Conservation (phyloP, 2,113 vertebrate species). For the Murina feae region DNA sequence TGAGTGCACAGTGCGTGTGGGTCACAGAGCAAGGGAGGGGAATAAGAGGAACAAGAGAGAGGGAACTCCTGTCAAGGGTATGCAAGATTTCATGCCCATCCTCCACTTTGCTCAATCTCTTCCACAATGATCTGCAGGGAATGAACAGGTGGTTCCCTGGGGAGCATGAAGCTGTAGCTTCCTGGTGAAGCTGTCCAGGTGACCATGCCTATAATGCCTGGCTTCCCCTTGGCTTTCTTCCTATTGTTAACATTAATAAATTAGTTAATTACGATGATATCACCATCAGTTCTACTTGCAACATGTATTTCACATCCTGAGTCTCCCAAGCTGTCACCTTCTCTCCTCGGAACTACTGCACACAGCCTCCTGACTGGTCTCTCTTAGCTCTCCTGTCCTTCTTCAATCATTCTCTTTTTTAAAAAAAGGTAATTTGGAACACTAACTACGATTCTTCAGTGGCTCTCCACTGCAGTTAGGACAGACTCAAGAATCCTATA, state of each 20-base stretch:
- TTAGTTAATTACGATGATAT: not conserved
- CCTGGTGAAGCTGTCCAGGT: not conserved
- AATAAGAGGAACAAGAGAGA: not conserved
- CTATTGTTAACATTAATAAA: not conserved
- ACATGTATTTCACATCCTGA: not conserved
- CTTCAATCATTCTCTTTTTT: not conserved
- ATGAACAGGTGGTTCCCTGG: not conserved
- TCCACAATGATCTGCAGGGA: not conserved
- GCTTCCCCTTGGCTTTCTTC: not conserved
- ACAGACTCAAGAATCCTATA: not conserved
- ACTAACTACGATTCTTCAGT: not conserved
- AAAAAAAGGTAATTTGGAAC: not conserved
- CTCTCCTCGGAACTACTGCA: not conserved
- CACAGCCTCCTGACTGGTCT: not conserved
- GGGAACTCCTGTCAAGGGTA: not conserved
- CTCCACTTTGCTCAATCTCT: not conserved
- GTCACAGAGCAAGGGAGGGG: not conserved
- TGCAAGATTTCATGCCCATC: not conserved
- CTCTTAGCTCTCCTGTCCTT: not conserved
- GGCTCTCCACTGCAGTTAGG: not conserved
- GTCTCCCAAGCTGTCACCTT: not conserved
- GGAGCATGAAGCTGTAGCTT: not conserved
- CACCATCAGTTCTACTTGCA: not conserved
- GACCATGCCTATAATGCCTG: not conserved
- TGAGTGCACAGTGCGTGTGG: not conserved